These are phyloP conservation scores for Prolemur simus DNA, from an alignment of 2,113 vertebrate genomes.

Conservation along the genomic window DNA sequence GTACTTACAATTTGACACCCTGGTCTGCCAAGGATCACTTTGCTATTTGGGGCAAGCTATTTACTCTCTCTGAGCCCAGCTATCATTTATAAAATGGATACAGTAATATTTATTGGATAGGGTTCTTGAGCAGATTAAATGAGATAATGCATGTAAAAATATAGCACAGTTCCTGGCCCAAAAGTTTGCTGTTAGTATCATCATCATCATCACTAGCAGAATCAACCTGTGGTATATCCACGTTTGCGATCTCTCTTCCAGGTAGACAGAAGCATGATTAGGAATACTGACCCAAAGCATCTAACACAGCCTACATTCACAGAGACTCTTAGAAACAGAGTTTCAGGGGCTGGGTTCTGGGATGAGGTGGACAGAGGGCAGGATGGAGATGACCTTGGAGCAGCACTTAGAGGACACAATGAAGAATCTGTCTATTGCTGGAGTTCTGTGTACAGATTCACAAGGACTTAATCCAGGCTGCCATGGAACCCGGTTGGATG, in stretches of 20 bases:
- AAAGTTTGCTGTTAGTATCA: not conserved
- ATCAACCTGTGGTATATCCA: not conserved
- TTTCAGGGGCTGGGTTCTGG: too few species aligned
- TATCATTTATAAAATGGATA: not conserved
- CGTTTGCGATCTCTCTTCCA: not conserved
- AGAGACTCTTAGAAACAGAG: not conserved
- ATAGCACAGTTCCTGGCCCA: not conserved
- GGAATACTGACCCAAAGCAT: not conserved
- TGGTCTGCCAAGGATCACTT: not conserved
- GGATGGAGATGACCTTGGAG: constrained; percentile 92
- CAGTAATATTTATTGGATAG: too few species aligned
- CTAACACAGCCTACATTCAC: not conserved
- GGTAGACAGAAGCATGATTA: not conserved
- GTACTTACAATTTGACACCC: not conserved
- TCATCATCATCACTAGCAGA: not conserved
- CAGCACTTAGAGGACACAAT: constrained; percentile 96
- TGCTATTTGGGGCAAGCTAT: not conserved
- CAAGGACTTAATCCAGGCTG: constrained; percentile 96
- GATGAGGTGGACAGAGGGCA: not conserved
- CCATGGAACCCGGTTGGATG: constrained; percentile 94
- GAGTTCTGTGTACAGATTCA: constrained; percentile 95
- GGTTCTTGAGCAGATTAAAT: too few species aligned
- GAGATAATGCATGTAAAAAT: too few species aligned
- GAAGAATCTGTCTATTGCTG: constrained; percentile 95
- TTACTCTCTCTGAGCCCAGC: not conserved